Base-by-base conservation (phyloP, 35 echinoderm and acorn worm genomes). In the Apostichopus californicus region DNA sequence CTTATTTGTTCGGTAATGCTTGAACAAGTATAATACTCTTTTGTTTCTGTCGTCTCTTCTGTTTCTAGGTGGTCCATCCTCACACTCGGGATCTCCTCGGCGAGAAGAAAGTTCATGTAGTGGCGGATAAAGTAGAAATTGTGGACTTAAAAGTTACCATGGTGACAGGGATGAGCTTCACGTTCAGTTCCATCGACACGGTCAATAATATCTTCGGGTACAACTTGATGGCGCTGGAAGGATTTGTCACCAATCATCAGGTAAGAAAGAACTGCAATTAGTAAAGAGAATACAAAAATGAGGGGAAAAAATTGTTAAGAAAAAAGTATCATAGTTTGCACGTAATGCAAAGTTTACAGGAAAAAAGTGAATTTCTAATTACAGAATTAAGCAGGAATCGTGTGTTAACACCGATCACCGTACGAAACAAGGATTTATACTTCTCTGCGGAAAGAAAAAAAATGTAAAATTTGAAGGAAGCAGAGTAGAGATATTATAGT, bases 111-210 rank as follows among this genome's bases (percentile, higher is more conserved):
- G 60, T 94, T 0, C 77, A 79, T 78, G 93, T 94, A 9, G 46
- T 58, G 6, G 25, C 12, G 6, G 93, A 94, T 77, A 94, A 94
- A 86, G 93, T 94, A 18, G 88, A 89, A 26, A 80, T 94, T 22
- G 88, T 82, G 12, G 78, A 91, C 26, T 46, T 94, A 15, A 80
- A 94, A 9, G 68, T 94, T 84, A 84, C 77, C 88, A 90, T 94
- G 88, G 93, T 94, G 10, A 94, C 93, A 22, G 93, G 93, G 3
- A 89, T 94, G 65, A 81, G 73, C 54, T 21, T 94, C 5, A 53
- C 59, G 6, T 90, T 64, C n/a, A 73, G 24, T 10, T 90, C 78
- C n/a, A 24, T 90, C 52, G 60, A 57, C 56, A 14, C 77, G 1
- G 34, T 71, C 12, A 20, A 73, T 4, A 81, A 71, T 52, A 55